Base-by-base conservation (phyloP, 2,888 invertebrate species). In the Drosophila pullipes region DNA sequence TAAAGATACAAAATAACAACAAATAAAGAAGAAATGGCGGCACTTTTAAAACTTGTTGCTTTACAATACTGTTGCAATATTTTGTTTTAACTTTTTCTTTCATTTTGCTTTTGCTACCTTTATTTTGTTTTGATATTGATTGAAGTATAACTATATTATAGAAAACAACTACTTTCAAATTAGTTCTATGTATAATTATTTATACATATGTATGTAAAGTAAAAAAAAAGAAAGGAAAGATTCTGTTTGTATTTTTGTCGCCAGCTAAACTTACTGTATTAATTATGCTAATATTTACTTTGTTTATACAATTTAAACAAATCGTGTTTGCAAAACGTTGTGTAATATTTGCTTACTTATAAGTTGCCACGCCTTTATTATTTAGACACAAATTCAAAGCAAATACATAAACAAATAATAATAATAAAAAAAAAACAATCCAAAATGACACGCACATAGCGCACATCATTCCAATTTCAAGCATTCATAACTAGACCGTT, bases 271-370 rank as follows among this genome's bases (percentile, higher is more conserved):
- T 83, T 86, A 86, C 86, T 86, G 86, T 86, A 86, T 86, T 86
- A 86, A 86, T 85, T 84, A 90, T 83, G 89, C 86, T 90, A 86
- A 89, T 89, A 83, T 86, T 89, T 84, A 85, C 78, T 73, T 90
- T 89, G 86, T 88, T 89, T 86, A 83, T 76, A 83, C 73, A 76
- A 76, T 79, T 76, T 75, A 84, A 81, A 78, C 70, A 72, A 79
- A 70, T 81, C 76, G 70, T 82, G 84, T 76, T 78, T 83, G 85
- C 77, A 81, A 72, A 91, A 82, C 78, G 77, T 89, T 91, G 89
- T 91, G 90, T 91, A 91, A 91, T 91, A 90, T 89, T 91, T 85
- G 85, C 89, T 70, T 82, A 88, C 76, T 80, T 83, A 74, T 89
- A 89, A 91, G 82, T 86, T 85, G 77, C 78, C 88, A 78, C 67